Base-by-base conservation (phyloP, 2,888 invertebrate species). In the Callyntrura sp. region DNA sequence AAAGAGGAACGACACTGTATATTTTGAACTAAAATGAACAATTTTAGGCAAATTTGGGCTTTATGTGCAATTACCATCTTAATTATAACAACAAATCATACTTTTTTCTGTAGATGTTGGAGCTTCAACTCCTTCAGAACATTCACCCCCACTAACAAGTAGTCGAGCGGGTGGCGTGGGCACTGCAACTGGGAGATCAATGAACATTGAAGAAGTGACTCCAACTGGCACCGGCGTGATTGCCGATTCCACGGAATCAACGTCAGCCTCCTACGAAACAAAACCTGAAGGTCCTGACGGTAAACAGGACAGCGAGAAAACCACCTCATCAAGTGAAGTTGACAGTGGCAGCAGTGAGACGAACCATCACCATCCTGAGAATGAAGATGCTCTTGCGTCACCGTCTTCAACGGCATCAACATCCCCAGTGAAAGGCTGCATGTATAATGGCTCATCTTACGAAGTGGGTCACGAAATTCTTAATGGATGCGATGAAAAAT, bases 401-500 rank as follows among this genome's bases (percentile, higher is more conserved):
- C 25, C 51, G 17, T 76, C 89, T 48, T 82, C 83, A 55, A 73
- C 78, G 25, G 51, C 62, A 57, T 9, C 28, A 23, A 73, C 81
- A 6, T 84, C 85, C 25, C 82, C 91, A 84, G 84, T 68, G 60
- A 86, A 87, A 57, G 92, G 91, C 14, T 93, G 93, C 65, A 57
- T 81, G n/a, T 79, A 90, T 82, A 93, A 93, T 92, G 93, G 92
- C 28, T 92, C 92, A n/a, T 85, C 87, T 28, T 94, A 93, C 86
- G 84, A 90, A 51, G 88, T 93, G 8, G 98, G 97, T 0, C 97
- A 97, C 93, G 96, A 95, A 92, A 95, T 97, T 92, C 96, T 96
- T 90, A 95, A 96, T 57, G 97, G 96, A 65, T 98, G 98, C 94
- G 97, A 97, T 86, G 97, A 97, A 91, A 95, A 96, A 0, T 98